A percentile compares a stretch with the other conserved stretches of the same genome.
These are phyloP conservation scores for Homarus gammarus DNA, from an alignment of 2,888 invertebrate species.

Conservation along the genomic window DNA sequence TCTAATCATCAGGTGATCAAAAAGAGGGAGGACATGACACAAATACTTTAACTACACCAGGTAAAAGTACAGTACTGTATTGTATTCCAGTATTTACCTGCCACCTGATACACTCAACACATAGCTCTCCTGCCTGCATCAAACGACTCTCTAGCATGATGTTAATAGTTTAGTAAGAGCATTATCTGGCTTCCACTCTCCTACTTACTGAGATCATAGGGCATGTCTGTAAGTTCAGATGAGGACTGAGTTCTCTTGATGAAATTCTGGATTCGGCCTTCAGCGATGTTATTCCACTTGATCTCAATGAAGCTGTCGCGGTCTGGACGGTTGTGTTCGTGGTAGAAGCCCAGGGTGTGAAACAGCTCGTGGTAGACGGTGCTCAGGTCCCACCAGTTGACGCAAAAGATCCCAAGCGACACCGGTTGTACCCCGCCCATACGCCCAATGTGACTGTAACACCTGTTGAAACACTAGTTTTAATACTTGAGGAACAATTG, in stretches of 20 bases:
- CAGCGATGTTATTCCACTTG: constrained; percentile 78
- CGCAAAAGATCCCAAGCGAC: constrained; percentile 78
- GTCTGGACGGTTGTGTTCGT: constrained; percentile 80
- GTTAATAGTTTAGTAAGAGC: too few species aligned
- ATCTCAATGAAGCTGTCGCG: constrained; percentile 79
- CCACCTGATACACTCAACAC: too few species aligned
- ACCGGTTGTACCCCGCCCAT: constrained; percentile 81
- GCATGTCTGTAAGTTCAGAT: constrained; percentile 64
- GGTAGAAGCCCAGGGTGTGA: constrained; percentile 80
- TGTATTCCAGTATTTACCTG: too few species aligned
- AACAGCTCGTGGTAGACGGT: constrained; percentile 79
- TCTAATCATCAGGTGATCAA: too few species aligned
- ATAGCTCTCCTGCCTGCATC: too few species aligned
- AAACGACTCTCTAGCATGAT: too few species aligned
- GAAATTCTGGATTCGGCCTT: constrained; percentile 62
- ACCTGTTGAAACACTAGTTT: constrained; percentile 77
- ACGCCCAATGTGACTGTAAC: constrained; percentile 82
- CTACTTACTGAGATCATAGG: constrained; percentile 71
- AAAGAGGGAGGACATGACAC: too few species aligned
- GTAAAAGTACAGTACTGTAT: too few species aligned
- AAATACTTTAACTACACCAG: too few species aligned
- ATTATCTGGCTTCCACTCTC: neutral
- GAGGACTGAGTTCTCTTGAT: constrained; percentile 36
- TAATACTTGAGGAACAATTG: too few species aligned
- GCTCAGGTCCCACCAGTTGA: constrained; percentile 62